Evolutionary conservation across 2,797 vertebrate species (phyloP).

Genomic region (Pantherophis vulpinus): DNA sequence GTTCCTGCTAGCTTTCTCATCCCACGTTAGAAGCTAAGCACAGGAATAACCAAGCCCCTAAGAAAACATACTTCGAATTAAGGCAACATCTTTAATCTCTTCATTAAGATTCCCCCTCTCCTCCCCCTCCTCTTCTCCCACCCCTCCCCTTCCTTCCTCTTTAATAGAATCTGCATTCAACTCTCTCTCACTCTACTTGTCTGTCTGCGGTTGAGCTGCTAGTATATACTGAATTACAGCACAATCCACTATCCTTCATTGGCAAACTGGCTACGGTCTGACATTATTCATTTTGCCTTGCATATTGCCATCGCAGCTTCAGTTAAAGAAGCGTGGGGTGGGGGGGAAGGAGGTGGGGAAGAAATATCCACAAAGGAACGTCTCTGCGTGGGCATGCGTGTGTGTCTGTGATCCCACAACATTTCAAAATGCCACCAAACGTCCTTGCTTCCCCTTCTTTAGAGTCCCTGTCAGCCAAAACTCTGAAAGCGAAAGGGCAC

Average conservation of each 20-base stretch:
- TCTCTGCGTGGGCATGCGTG: not conserved
- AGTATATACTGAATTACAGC: constrained; percentile 44
- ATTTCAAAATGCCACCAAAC: constrained; percentile 26
- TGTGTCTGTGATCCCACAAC: not conserved
- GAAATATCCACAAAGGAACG: not conserved
- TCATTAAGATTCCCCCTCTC: constrained; percentile 43
- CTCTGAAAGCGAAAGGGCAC: constrained; percentile 35
- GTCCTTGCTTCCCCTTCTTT: constrained; percentile 3
- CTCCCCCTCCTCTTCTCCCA: constrained; percentile 49
- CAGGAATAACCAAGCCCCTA: constrained; percentile 3
- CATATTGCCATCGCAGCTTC: constrained; percentile 26
- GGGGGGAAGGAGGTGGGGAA: not conserved
- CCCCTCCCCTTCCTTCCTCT: constrained; percentile 47
- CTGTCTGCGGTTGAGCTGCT: constrained; percentile 33
- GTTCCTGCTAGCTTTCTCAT: constrained; percentile 47
- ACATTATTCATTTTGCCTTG: constrained; percentile 41
- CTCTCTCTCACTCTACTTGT: constrained; percentile 47
- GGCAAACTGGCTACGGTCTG: constrained; percentile 50
- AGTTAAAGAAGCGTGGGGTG: not conserved
- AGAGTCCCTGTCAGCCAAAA: constrained; percentile 23
- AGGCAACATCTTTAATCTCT: constrained; percentile 46
- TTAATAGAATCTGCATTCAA: constrained; percentile 44
- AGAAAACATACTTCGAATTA: constrained; percentile 32
- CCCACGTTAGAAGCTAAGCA: constrained; percentile 28
- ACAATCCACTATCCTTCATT: constrained; percentile 39